These are phyloP conservation scores for Seira ritae DNA, from an alignment of 2,888 invertebrate species.

Conservation along the genomic window DNA sequence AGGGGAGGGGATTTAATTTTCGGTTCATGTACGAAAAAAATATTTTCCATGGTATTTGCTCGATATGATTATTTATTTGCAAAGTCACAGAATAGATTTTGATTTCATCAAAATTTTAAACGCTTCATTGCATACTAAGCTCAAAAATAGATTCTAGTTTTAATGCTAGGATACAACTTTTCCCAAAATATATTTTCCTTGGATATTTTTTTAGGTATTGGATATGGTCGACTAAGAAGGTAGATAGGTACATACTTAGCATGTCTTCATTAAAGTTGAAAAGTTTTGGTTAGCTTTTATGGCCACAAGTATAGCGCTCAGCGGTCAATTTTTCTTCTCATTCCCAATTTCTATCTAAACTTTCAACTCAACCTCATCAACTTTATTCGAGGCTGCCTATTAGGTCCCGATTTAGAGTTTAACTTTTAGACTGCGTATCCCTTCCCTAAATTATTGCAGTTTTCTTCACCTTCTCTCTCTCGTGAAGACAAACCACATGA, in stretches of 20 bases:
- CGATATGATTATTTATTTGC: background rate
- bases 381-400: constrained; percentile 18
- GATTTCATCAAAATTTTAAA: background rate
- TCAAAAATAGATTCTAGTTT: background rate
- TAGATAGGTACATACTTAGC: no score
- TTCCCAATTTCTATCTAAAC: constrained; percentile 13
- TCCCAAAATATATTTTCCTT: background rate
- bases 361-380: constrained; percentile 56
- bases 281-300: background rate
- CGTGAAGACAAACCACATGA: constrained; percentile 10
- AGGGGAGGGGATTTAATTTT: no score
- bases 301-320: background rate
- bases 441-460: constrained; percentile 36
- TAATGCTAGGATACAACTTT: background rate
- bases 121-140: background rate
- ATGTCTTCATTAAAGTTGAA: constrained; percentile 10
- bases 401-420: background rate
- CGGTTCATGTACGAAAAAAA: no score
- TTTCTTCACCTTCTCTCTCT: constrained; percentile 23
- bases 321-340: background rate
- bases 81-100: background rate
- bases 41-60: background rate
- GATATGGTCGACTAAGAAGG: background rate
- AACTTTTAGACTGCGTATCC: constrained; percentile 3
- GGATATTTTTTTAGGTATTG: background rate